Base-by-base conservation (phyloP, 2,113 vertebrate genomes). In the Gymnobelideus leadbeateri region DNA sequence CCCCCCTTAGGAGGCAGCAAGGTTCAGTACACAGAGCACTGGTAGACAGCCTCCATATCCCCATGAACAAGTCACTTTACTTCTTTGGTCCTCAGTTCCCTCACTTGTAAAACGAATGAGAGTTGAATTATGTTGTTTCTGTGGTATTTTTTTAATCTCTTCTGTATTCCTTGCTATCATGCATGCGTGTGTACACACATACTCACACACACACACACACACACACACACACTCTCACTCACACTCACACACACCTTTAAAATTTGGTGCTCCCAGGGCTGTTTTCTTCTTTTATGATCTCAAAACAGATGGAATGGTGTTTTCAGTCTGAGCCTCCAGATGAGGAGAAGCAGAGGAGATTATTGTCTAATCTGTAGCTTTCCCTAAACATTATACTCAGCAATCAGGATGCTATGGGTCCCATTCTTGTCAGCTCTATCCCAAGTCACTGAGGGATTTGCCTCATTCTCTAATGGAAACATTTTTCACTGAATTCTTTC, bases 401-500 rank as follows among this genome's bases (percentile, higher is more conserved):
- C 49, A 92, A 49, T 9, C 25, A 90, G 3, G 11, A 50, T 89
- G 93, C 91, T 92, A 8, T 1, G 0, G 1, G n/a, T 94, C 55
- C 92, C 91, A 28, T 92, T 55, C 31, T 89, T 93, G 47, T 91
- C 91, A 37, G 4, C 77, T 92, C 14, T 8, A 2, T 31, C 31
- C 61, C 51, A 11, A 43, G 55, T 43, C 94, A 96, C 26, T 31
- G 84, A 52, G 0, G 94, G 84, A 94, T 89, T 93, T 96, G 28
- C 51, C 49, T 61, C n/a, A 10, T 89, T 94, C 54, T 50, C 5
- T 95, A 24, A 0, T 84, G 91, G 94, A 96, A 92, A 93, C n/a
- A 50, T 50, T 26, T 96, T 95, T 93, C 92, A 46, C 55, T 55
- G 16, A 49, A 49, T 95, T 93, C 46, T 90, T 97, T 89, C 92